Base-by-base conservation (phyloP, 2,113 vertebrate genomes). In the Pituophis catenifer region DNA sequence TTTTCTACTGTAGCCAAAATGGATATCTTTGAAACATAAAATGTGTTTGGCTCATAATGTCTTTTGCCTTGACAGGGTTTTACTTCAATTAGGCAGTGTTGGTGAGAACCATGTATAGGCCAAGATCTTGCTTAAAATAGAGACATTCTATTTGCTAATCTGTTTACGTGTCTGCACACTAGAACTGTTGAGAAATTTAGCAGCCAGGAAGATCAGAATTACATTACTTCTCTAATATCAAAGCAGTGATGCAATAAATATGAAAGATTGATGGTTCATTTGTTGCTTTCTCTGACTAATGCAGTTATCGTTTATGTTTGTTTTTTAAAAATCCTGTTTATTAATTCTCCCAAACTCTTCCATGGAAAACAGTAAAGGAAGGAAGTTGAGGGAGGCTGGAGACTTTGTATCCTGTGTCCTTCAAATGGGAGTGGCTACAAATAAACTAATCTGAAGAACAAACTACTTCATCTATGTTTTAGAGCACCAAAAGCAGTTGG, bases 321-420 rank as follows among this genome's bases (percentile, higher is more conserved):
- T 92, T 94, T 94, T 94, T 93, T 0, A 6, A 89, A 54, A 94
- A 94, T 70, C 92, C 75, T 95, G 95, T 94, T 96, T 92, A 89
- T 94, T 95, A 0, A 0, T 87, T 96, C 96, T 92, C 94, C 89
- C 94, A 96, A 97, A 97, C 96, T 96, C 96, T 98, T 94, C 97
- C 97, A 93, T 97, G 96, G 96, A 95, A 97, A 97, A 90, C 57
- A 97, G 97, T 94, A 96, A 21, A 98, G 98, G 98, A 98, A 98
- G 98, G 98, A 98, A 98, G 97, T 96, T 81, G 90, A 96, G 96
- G 97, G 98, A 98, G 98, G 97, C 98, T 97, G 97, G 96, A 96
- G 95, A 94, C 93, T 97, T 95, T 0, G 96, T 96, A 98, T 98
- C 98, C 98, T 98, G 98, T 98, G 94, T 97, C 94, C 97, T 97